Conservation (phyloP, 2,113 vertebrate genomes). For the Felis catus region F.catus_Fca126_mat1.0 CM031420.1:42511501-42512000, state of each 20-base stretch:
- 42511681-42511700: background rate
- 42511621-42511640: background rate
- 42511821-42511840: background rate
- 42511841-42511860: slow-evolving; percentile 14
- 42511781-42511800: background rate
- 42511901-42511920: background rate
- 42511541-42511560: slow-evolving; percentile 1
- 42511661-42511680: background rate
- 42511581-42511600: background rate
- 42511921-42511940: background rate
- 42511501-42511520: background rate
- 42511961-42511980: background rate
- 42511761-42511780: background rate
- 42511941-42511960: background rate
- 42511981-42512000: background rate
- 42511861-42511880: background rate
- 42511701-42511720: background rate
- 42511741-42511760: slow-evolving; percentile 4
- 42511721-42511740: background rate
- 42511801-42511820: background rate
- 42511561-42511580: background rate
- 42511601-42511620: background rate
- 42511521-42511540: background rate
- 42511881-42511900: background rate
- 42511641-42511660: background rate